These are phyloP conservation scores for Alosa alosa DNA, from an alignment of 2,113 vertebrate genomes.

Conservation along the genomic window DNA sequence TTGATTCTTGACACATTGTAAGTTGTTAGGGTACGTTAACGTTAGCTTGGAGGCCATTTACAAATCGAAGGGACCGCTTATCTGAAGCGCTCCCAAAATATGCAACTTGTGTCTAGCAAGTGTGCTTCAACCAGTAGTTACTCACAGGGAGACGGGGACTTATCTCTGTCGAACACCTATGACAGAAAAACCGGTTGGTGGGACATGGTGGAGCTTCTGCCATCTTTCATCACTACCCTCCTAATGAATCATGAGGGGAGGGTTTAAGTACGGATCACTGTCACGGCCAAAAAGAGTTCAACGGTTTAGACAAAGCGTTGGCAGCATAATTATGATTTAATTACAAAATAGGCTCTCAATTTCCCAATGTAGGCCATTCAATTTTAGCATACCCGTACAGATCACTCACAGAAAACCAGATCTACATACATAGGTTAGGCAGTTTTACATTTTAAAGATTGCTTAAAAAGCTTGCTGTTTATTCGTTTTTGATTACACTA, in stretches of 20 bases:
- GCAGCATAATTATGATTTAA: neutral
- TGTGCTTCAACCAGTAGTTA: neutral
- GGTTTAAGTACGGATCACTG: conserved; percentile 57
- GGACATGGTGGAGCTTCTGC: conserved; percentile 86
- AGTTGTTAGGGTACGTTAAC: neutral
- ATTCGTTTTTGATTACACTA: no score
- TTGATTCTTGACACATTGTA: conserved; percentile 11
- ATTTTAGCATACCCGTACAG: neutral
- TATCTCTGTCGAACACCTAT: conserved; percentile 82
- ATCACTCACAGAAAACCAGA: neutral
- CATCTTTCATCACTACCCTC: conserved; percentile 74
- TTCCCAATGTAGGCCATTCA: neutral
- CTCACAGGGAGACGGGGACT: conserved; percentile 76
- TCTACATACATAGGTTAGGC: no score
- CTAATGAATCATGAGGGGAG: conserved; percentile 28
- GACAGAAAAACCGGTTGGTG: conserved; percentile 85
- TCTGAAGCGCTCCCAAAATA: neutral
- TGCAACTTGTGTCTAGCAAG: neutral
- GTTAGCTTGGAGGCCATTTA: neutral
- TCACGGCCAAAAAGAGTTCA: conserved; percentile 44
- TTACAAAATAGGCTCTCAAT: neutral
- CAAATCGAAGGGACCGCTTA: neutral
- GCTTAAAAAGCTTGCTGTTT: no score
- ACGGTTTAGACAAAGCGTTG: neutral
- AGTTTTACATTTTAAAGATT: no score